Base-by-base conservation (phyloP, 2,888 invertebrate genomes). In the Dorcus hopei region DNA sequence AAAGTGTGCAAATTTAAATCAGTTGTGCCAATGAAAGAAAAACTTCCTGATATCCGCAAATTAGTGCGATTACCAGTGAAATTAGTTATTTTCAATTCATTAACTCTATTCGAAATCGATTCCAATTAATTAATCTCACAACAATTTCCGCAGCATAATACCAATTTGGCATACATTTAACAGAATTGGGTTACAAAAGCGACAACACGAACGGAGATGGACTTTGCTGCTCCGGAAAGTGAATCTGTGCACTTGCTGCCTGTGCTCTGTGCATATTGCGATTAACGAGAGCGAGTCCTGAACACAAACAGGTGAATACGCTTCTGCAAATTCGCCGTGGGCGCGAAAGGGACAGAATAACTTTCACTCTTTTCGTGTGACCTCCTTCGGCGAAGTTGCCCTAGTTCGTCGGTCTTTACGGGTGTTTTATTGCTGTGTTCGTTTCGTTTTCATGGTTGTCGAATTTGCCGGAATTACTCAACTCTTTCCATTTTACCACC, bases 341-440 rank as follows among this genome's bases (percentile, higher is more conserved):
- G 11, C 39, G 51, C 41, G 50, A 54, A 51, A 50, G 54, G 43
- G 48, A 51, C 19, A 51, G 47, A 53, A 51, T 54, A 54, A 63
- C 65, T 65, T 65, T 65, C 65, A 55, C 62, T 63, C 48, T 60
- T 63, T 62, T 61, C 57, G 57, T 57, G 57, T 61, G 60, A 63
- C 61, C 62, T 60, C 52, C 49, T 57, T 54, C 52, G 61, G 60
- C 61, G 62, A 61, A 61, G 58, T 60, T 64, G 62, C 55, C 59
- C 64, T 53, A 62, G 61, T 62, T 64, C 62, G 55, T 58, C 40
- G 39, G 49, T 39, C 26, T 33, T 33, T 33, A 33, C 45, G 41
- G 52, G 50, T 48, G 47, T 45, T 45, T 45, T 45, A 33, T 33
- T 33, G 45, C 23, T 19, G 45, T 45, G 23, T 45, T 45, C 23